Conservation (phyloP, 2,113 vertebrate species). For the Acrocephalus kingi region DNA sequence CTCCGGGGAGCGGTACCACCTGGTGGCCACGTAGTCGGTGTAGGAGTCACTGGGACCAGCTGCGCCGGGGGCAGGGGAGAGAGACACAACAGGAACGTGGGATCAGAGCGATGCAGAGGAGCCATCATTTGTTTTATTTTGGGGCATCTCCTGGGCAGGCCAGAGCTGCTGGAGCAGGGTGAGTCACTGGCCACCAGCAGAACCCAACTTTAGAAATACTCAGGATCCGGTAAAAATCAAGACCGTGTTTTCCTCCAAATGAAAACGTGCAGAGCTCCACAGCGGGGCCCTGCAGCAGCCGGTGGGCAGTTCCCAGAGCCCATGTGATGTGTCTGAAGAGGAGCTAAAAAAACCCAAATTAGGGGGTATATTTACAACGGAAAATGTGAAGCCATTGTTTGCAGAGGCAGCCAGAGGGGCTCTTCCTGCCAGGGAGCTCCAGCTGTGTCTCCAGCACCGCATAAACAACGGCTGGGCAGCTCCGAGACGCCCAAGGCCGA, state of each 20-base stretch:
- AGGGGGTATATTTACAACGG: neutral
- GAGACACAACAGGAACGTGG: neutral
- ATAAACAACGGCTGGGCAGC: neutral
- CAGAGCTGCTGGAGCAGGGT: neutral
- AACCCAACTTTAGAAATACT: neutral
- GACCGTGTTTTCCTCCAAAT: neutral
- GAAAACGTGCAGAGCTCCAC: neutral
- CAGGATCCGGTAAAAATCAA: neutral
- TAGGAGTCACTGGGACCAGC: constrained; percentile 92
- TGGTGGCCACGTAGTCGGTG: constrained; percentile 94
- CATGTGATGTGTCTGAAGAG: neutral
- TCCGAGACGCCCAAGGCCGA: neutral
- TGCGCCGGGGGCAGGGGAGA: constrained; percentile 38
- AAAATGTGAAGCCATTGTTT: constrained; percentile 36
- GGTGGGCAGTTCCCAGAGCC: neutral
- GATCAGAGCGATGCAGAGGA: neutral
- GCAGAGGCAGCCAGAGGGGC: neutral
- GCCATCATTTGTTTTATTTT: fast-evolving
- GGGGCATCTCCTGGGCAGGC: neutral
- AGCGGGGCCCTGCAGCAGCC: neutral
- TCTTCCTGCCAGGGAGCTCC: constrained; percentile 9
- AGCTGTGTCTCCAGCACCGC: constrained; percentile 8
- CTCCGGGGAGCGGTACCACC: constrained; percentile 95
- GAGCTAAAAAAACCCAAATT: neutral
- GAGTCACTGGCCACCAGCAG: neutral